Base-by-base conservation (phyloP, 2,888 invertebrate species). In the Drosophila anomalata region DNA sequence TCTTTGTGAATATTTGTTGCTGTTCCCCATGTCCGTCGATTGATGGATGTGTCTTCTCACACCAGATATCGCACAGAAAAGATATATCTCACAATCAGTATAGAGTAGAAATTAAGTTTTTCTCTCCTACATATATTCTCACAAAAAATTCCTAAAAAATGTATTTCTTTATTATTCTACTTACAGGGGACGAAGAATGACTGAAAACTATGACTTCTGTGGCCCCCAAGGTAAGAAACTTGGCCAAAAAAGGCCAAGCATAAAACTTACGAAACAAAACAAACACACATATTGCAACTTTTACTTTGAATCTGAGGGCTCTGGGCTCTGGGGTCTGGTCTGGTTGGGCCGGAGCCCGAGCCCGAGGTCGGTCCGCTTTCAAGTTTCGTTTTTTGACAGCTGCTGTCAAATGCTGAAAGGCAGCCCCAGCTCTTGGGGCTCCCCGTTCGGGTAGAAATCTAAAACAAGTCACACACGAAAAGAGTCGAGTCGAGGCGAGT, bases 401-500 rank as follows among this genome's bases (percentile, higher is more conserved):
- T 86, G 84, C 84, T 84, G 84, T 84, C 88, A 84, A 84, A 84
- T 83, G 84, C 80, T 84, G 84, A 84, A 84, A 88, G 83, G 80
- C 83, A 79, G 75, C 79, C 65, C 59, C 69, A 55, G 58, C 59
- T 57, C 74, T 44, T 20, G 22, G 44, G 12, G 44, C 44, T 44
- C 22, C 44, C 63, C 61, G 61, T 62, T 68, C 59, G 55, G 55
- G 29, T 55, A 87, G 57, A 82, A 85, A 87, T 85, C 87, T 81
- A 79, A 87, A 87, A 85, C 82, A 82, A 81, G 77, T 78, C 85
- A 74, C 65, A 74, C 70, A 71, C 83, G 77, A 60, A 52, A 54
- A 71, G 50, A 71, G 73, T 56, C 59, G 50, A 71, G 73, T 56
- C 59, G 60, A 58, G 57, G 65, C 47, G 48, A 69, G 55, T 63